Evolutionary conservation across 1,140 invertebrate species (phyloP).

Genomic region (Bicyclus anynana): DNA sequence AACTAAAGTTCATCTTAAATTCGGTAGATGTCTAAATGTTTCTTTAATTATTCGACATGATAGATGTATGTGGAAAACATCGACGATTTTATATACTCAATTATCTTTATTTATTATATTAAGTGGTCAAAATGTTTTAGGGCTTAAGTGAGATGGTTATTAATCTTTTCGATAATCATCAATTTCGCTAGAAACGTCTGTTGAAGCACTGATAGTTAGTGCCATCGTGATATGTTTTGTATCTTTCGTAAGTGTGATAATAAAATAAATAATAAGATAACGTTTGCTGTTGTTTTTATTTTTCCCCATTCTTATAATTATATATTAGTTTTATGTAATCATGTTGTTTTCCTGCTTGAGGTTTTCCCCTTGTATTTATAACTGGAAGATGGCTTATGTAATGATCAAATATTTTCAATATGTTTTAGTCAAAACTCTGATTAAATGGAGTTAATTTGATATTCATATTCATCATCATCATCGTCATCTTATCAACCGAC

Average conservation of each 20-base stretch:
- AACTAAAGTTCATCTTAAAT: neutral
- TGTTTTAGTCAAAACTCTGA: too few species aligned
- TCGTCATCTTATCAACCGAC: too few species aligned
- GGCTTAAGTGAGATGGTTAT: slow-evolving; percentile 35
- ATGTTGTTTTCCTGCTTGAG: neutral
- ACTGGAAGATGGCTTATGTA: too few species aligned
- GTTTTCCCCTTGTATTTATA: neutral
- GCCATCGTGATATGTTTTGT: slow-evolving; percentile 75
- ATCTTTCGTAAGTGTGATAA: slow-evolving; percentile 75
- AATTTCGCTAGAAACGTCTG: slow-evolving; percentile 46
- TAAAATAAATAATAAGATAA: slow-evolving; percentile 69
- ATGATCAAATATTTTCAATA: too few species aligned
- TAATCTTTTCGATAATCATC: slow-evolving; percentile 37
- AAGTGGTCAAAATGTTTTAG: slow-evolving; percentile 37
- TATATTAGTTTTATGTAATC: neutral
- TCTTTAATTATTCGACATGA: slow-evolving; percentile 19
- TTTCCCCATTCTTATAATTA: too few species aligned
- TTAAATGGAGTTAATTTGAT: too few species aligned
- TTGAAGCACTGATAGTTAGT: slow-evolving; percentile 72
- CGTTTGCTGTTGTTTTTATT: slow-evolving; percentile 16
- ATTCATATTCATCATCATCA: too few species aligned
- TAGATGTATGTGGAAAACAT: slow-evolving; percentile 13
- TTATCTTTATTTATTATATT: slow-evolving; percentile 49
- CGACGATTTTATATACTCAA: slow-evolving; percentile 37
- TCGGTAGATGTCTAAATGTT: slow-evolving; percentile 9